phyloP scores from a whole-genome alignment of 1,140 invertebrate species.

The Sinonovacula constricta region DNA sequence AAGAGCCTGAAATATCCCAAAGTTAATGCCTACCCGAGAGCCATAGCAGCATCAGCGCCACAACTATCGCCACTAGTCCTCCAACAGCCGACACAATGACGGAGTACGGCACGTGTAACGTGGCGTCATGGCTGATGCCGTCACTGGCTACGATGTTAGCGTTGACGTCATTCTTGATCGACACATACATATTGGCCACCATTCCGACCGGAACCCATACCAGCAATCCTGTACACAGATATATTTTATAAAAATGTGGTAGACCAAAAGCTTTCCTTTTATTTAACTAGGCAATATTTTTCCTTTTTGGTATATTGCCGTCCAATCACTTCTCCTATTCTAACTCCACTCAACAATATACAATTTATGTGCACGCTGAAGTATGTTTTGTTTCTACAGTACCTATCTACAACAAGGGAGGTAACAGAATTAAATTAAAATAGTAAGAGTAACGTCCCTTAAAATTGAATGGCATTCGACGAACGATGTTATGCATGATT shows the following conservation, averaged over 20 bases:
- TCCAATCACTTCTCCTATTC: too few relatives aligned
- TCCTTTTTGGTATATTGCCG: too few relatives aligned
- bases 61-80: constrained; percentile 16
- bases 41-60: constrained; percentile 26
- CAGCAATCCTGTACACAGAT: constrained; percentile 8
- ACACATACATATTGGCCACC: constrained; percentile 25
- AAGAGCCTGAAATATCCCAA: too few relatives aligned
- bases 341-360: too few relatives aligned
- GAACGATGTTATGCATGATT: too few relatives aligned
- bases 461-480: too few relatives aligned
- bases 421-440: not conserved
- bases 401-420: not conserved
- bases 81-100: constrained; percentile 7
- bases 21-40: constrained; percentile 14
- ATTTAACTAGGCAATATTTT: too few relatives aligned
- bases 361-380: not conserved
- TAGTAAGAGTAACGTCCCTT: not conserved
- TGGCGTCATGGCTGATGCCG: constrained; percentile 14
- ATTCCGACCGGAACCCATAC: constrained; percentile 41
- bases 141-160: not conserved
- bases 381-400: not conserved
- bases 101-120: constrained; percentile 24
- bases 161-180: constrained; percentile 5
- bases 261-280: too few relatives aligned
- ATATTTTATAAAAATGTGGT: too few relatives aligned